Evolutionary conservation across 2,888 invertebrate genomes (phyloP), one percentile per base, ranked within the genome.

Genomic region (Cerastoderma edule): DNA sequence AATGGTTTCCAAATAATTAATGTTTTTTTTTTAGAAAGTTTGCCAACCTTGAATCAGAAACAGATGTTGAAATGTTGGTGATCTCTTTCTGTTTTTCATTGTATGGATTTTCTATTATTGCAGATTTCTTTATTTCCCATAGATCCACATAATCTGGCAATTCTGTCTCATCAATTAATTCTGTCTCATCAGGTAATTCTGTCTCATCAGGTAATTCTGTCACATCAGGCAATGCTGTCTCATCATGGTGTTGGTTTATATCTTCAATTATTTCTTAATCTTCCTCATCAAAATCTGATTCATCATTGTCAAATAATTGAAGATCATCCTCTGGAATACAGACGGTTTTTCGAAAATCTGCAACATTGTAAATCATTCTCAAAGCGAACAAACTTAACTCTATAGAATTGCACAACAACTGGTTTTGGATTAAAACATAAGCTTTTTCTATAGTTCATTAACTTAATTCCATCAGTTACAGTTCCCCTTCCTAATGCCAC

Each of bases 201-300:
- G 57, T 54, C 6, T 67, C 67, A 27, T 67, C 27, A n/a, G n/a
- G n/a, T n/a, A n/a, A 39, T 39, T n/a, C 8, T 28, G 57, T 54
- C 6, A 56, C 67, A 27, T 67, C 27, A n/a, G n/a, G n/a, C n/a
- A n/a, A 39, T 39, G 3, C 53, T 16, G 35, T 54, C 13, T 39
- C 22, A 27, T 32, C n/a, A 44, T 44, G 2, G 8, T 13, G 16
- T 32, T 67, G 53, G 33, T n/a, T 32, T 35, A 56, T 24, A 22
- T 70, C 30, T 65, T 65, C 54, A 56, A 64, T 56, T 35, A 5
- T 32, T 39, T 69, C 56, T 32, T 57, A 28, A 32, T 65, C 67
- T 8, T 35, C 56, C 8, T 54, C 44, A 44, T 77, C 67, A 66
- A 72, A 77, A 44, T 77, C 72, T 10, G 69, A 77, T 46, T 56